Evolutionary conservation across 2,113 vertebrate species (phyloP).

Genomic region (Atractosteus spatula): DNA sequence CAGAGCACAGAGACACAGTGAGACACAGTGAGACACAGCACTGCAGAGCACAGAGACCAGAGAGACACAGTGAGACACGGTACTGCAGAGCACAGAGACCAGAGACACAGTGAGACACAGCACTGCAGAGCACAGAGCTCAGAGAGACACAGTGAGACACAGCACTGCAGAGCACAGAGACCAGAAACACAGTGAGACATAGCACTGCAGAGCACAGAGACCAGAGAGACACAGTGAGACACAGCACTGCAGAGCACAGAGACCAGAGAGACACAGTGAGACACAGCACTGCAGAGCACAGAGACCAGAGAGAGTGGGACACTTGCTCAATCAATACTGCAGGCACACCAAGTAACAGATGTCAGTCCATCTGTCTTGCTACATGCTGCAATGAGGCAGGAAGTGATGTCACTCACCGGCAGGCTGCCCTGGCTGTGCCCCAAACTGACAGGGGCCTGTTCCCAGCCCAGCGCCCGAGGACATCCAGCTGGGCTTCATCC

Average conservation of each 20-base stretch:
- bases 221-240: no score
- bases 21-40: conserved; percentile 53
- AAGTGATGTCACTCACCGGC: conserved; percentile 43
- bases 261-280: background rate
- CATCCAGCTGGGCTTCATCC: conserved; percentile 49
- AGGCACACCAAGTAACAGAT: no score
- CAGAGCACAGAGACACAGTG: conserved; percentile 63
- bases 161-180: conserved; percentile 63
- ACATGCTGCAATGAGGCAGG: background rate
- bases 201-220: conserved; percentile 17
- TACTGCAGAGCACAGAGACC: conserved; percentile 69
- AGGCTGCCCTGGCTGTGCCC: conserved; percentile 33
- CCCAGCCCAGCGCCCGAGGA: conserved; percentile 56
- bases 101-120: conserved; percentile 64
- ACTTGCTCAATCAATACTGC: no score
- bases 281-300: background rate
- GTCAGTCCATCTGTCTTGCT: no score
- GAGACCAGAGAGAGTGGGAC: background rate
- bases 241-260: background rate
- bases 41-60: conserved; percentile 42
- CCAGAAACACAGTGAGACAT: conserved; percentile 66
- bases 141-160: background rate
- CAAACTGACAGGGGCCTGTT: conserved; percentile 39
- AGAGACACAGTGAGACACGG: background rate
- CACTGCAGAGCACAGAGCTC: conserved; percentile 65